phyloP scores from a whole-genome alignment of 2,797 vertebrate genomes.

The Tapirus indicus region DNA sequence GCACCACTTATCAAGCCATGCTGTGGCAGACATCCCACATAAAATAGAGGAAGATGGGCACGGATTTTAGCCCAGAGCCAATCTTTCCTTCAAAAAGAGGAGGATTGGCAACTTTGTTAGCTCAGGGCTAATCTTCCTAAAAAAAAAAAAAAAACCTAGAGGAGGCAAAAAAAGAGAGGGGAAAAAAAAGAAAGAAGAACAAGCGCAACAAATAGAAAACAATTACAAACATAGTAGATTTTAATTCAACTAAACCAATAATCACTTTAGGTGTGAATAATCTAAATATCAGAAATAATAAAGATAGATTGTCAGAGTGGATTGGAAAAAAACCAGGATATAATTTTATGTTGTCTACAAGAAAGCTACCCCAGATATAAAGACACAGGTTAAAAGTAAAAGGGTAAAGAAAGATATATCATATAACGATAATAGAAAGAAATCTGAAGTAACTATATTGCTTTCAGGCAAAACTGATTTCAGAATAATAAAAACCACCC shows the following conservation, averaged over 20 bases:
- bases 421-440: background rate
- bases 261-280: background rate
- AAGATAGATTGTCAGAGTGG: background rate
- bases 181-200: background rate
- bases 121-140: too few species aligned
- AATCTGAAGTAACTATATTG: background rate
- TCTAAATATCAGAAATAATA: background rate
- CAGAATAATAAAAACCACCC: background rate
- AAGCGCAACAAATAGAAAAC: background rate
- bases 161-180: background rate
- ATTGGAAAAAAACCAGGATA: background rate
- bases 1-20: too few species aligned
- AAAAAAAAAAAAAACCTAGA: background rate
- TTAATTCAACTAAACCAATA: background rate
- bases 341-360: too few species aligned
- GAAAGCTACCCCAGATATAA: too few species aligned
- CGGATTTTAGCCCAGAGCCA: too few species aligned
- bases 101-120: too few species aligned
- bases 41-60: too few species aligned
- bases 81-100: too few species aligned
- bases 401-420: background rate
- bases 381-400: background rate
- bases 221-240: background rate
- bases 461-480: background rate
- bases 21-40: too few species aligned